phyloP scores from a whole-genome alignment of 2,888 invertebrate species.

The Perdita meconis region DNA sequence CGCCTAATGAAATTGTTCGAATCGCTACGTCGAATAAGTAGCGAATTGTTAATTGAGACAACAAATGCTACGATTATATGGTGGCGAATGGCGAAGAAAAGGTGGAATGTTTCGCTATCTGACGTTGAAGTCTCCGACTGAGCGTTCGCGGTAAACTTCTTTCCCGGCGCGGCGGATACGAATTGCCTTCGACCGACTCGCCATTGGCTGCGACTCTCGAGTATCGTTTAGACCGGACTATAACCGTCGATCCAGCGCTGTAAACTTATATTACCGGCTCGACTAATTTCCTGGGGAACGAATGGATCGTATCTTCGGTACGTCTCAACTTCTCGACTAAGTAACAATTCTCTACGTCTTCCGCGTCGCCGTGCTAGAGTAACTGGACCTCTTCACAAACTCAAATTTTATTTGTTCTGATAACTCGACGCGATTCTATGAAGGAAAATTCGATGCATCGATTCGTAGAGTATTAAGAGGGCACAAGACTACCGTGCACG shows the following conservation, averaged over 20 bases:
- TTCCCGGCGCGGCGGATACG: slow-evolving; percentile 30
- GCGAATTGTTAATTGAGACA: not conserved
- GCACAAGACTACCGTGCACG: no score
- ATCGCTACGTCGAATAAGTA: not conserved
- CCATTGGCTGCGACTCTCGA: slow-evolving; percentile 28
- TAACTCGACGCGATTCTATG: no score
- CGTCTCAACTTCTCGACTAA: slow-evolving; percentile 31
- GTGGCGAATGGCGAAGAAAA: slow-evolving; percentile 11
- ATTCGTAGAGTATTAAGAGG: no score
- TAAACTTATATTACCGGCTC: slow-evolving; percentile 57
- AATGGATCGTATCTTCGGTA: slow-evolving; percentile 41
- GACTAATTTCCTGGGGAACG: slow-evolving; percentile 51
- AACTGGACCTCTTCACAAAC: slow-evolving; percentile 24
- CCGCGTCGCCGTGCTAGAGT: slow-evolving; percentile 1
- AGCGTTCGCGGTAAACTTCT: slow-evolving; percentile 49
- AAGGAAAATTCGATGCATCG: no score
- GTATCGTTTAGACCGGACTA: slow-evolving; percentile 47
- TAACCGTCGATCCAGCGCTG: slow-evolving; percentile 52
- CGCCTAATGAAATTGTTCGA: not conserved
- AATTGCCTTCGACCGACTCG: slow-evolving; percentile 17
- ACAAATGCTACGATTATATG: not conserved
- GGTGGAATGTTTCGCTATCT: slow-evolving; percentile 39
- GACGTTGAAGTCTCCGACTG: slow-evolving; percentile 67
- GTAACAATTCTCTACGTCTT: slow-evolving; percentile 39
- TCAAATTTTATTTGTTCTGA: no score